Evolutionary conservation across 2,113 vertebrate genomes (phyloP).

Genomic region (Dipodomys spectabilis): DNA sequence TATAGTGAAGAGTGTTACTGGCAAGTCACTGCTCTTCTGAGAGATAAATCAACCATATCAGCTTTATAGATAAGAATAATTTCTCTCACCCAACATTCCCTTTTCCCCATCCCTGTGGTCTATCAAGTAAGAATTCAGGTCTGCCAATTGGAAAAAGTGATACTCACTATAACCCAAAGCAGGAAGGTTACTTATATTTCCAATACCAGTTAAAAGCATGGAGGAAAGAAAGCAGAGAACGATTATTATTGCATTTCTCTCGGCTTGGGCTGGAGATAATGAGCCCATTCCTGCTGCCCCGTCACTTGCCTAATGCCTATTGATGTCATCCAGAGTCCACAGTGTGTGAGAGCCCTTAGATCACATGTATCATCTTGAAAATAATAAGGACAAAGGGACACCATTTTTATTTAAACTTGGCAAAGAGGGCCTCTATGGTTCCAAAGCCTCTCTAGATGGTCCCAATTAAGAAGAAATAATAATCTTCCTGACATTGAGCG

Average conservation of each 20-base stretch:
- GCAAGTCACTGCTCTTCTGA: constrained; percentile 29
- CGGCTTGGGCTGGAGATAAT: constrained; percentile 81
- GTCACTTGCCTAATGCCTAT: constrained; percentile 77
- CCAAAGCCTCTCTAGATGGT: constrained; percentile 76
- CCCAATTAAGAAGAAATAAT: constrained; percentile 81
- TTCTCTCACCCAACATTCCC: background rate
- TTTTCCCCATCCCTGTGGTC: background rate
- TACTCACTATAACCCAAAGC: constrained; percentile 40
- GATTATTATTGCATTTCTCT: constrained; percentile 79
- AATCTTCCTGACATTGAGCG: constrained; percentile 69
- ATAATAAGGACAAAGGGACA: constrained; percentile 81
- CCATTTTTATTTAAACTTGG: constrained; percentile 68
- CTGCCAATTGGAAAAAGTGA: constrained; percentile 55
- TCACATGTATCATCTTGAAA: constrained; percentile 77
- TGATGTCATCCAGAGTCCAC: constrained; percentile 65
- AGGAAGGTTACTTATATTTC: constrained; percentile 69
- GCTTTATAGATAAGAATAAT: constrained; percentile 47
- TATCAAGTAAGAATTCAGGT: constrained; percentile 30
- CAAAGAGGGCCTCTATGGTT: constrained; percentile 71
- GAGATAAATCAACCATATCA: background rate
- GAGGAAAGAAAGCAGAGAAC: constrained; percentile 70
- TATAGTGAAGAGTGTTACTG: background rate
- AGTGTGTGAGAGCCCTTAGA: constrained; percentile 60
- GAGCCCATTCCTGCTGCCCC: constrained; percentile 77
- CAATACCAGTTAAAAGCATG: constrained; percentile 69